These are phyloP conservation scores for Pogonocichla stellata DNA, from an alignment of 2,113 vertebrate genomes.

Conservation along the genomic window DNA sequence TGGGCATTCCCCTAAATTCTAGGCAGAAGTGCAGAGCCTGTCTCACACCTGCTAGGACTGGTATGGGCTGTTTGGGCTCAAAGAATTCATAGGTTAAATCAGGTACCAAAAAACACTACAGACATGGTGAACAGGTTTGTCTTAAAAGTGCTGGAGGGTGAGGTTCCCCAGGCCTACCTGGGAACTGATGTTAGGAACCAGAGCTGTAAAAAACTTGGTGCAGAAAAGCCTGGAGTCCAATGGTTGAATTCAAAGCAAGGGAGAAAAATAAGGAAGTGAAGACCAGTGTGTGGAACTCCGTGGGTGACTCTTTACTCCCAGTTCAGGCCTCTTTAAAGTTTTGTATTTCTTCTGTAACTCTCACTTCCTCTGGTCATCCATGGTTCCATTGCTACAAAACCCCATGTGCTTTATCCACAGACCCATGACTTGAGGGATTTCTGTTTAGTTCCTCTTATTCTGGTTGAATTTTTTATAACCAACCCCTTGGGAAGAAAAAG, in stretches of 20 bases:
- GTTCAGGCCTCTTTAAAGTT: background rate
- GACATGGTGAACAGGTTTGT: accelerated
- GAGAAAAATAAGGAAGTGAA: background rate
- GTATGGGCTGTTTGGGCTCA: background rate
- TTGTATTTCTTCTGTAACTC: background rate
- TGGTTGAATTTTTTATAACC: background rate
- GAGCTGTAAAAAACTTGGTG: background rate
- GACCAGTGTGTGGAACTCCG: background rate
- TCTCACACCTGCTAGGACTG: background rate
- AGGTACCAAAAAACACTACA: background rate
- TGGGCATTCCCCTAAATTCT: background rate
- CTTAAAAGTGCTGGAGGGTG: background rate
- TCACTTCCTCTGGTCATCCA: background rate
- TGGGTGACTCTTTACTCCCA: background rate
- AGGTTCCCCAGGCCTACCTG: background rate
- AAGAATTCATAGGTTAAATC: background rate
- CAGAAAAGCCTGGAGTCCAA: background rate
- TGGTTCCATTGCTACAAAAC: background rate
- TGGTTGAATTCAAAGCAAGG: background rate
- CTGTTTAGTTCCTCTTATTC: background rate
- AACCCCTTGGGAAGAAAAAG: background rate
- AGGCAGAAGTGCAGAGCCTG: background rate
- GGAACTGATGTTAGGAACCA: background rate
- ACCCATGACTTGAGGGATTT: background rate
- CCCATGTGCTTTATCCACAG: background rate